These are phyloP conservation scores for Mactromeris polynyma DNA, from an alignment of 2,888 invertebrate genomes.

Conservation along the genomic window DNA sequence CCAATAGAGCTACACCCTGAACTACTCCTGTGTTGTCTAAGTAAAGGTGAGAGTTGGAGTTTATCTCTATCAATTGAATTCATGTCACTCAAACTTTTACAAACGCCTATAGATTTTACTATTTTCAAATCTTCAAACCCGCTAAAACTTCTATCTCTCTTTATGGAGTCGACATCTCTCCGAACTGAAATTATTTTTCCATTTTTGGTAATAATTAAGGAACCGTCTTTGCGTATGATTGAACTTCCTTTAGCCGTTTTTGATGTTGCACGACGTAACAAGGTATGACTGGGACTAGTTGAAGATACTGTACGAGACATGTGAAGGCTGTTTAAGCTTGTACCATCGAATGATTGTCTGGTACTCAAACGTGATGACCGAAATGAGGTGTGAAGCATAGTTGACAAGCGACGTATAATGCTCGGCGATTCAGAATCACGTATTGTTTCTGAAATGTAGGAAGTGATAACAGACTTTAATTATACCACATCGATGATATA, in stretches of 20 bases:
- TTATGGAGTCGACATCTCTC: conserved; percentile 62
- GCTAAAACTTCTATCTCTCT: conserved; percentile 56
- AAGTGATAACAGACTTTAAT: too few relatives aligned
- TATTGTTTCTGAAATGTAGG: conserved; percentile 59
- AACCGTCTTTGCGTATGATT: conserved; percentile 79
- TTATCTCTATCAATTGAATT: conserved; percentile 35
- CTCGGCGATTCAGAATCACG: conserved; percentile 65
- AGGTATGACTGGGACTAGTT: conserved; percentile 66
- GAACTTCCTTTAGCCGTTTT: conserved; percentile 78
- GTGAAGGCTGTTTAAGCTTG: conserved; percentile 44
- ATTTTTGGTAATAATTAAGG: conserved; percentile 81
- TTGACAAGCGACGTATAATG: conserved; percentile 61
- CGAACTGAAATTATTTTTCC: conserved; percentile 82
- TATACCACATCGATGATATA: too few relatives aligned
- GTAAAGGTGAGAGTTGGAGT: conserved; percentile 50
- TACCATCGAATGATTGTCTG: conserved; percentile 56
- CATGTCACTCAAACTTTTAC: conserved; percentile 62
- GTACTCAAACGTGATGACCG: conserved; percentile 49
- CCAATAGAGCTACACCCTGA: conserved; percentile 25
- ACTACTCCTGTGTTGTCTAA: background rate
- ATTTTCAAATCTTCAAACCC: conserved; percentile 53
- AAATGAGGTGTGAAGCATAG: conserved; percentile 64
- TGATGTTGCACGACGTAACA: conserved; percentile 71
- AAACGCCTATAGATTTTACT: conserved; percentile 44
- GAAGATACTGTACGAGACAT: conserved; percentile 37